A percentile compares a stretch with the other conserved stretches of the same genome.
These are phyloP conservation scores for Eidolon dupreanum DNA, from an alignment of 2,797 vertebrate genomes.

Conservation along the genomic window DNA sequence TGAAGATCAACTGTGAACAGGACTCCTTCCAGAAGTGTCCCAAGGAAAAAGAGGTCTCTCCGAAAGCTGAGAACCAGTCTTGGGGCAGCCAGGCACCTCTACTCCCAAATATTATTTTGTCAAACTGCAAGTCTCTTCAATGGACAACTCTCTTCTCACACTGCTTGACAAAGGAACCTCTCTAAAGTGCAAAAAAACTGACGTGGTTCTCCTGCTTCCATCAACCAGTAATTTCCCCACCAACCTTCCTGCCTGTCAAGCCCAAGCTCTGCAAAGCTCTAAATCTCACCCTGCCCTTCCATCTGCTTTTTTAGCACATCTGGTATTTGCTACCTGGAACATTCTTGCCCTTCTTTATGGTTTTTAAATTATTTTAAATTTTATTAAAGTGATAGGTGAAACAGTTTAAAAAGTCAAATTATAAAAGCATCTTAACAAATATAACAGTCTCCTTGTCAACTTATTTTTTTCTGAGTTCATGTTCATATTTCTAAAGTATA, in stretches of 20 bases:
- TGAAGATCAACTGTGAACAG: slow-evolving; percentile 1
- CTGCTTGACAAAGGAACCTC: neutral
- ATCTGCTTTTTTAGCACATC: neutral
- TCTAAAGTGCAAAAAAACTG: neutral
- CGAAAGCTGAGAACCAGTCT: neutral
- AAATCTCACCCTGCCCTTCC: neutral
- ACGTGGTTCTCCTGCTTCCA: neutral
- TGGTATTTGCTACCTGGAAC: slow-evolving; percentile 2
- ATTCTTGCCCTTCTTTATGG: neutral
- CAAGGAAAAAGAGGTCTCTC: slow-evolving; percentile 24
- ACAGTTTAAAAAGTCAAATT: slow-evolving; percentile 19
- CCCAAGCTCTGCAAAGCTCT: neutral
- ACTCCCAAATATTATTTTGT: neutral
- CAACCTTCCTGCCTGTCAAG: neutral
- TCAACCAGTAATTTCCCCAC: neutral
- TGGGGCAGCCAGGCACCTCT: neutral
- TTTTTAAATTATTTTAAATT: slow-evolving; percentile 6
- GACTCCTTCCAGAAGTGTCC: neutral
- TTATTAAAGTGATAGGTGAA: neutral
- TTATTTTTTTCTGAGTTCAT: slow-evolving; percentile 9
- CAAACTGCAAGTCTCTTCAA: neutral
- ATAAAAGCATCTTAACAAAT: slow-evolving; percentile 30
- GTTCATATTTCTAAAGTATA: slow-evolving; percentile 1
- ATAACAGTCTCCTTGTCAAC: neutral
- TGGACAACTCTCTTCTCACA: neutral